Conservation (phyloP, 2,888 invertebrate species). For the Silvanus unidentatus region DNA sequence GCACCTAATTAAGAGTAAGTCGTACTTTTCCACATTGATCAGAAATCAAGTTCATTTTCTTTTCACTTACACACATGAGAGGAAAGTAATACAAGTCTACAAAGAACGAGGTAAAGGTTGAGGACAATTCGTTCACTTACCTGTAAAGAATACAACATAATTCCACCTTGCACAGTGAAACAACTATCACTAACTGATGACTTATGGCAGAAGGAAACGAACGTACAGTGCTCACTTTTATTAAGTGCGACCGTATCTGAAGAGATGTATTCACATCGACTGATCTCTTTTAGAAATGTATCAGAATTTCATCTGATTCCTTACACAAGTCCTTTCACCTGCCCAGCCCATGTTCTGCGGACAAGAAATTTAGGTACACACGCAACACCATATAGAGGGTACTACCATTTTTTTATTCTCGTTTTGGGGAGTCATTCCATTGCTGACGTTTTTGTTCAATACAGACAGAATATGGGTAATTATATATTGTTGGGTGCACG, state of each 20-base stretch:
- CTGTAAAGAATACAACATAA: conserved; percentile 30
- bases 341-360: conserved; percentile 34
- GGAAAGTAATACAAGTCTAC: no score
- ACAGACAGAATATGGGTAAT: no score
- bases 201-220: conserved; percentile 5
- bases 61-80: no score
- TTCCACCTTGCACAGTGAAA: conserved; percentile 24
- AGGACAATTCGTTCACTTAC: conserved; percentile 25
- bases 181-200: conserved; percentile 33
- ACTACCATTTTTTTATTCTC: conserved; percentile 4
- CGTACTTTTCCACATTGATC: no score
- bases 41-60: no score
- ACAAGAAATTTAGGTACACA: conserved; percentile 24
- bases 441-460: no score
- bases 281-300: conserved; percentile 43
- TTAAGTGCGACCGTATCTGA: conserved; percentile 10
- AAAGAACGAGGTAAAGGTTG: conserved; percentile 23
- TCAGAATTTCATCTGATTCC: conserved; percentile 41
- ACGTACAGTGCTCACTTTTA: conserved; percentile 7
- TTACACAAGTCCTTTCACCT: conserved; percentile 40
- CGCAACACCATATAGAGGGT: conserved; percentile 9
- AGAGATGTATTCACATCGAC: conserved; percentile 30
- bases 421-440: no score
- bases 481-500: no score
- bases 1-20: no score